A percentile compares a stretch with the other conserved stretches of the same genome.
Evolutionary conservation across 2,113 vertebrate species (phyloP).

Genomic region (Megaceryle maxima): DNA sequence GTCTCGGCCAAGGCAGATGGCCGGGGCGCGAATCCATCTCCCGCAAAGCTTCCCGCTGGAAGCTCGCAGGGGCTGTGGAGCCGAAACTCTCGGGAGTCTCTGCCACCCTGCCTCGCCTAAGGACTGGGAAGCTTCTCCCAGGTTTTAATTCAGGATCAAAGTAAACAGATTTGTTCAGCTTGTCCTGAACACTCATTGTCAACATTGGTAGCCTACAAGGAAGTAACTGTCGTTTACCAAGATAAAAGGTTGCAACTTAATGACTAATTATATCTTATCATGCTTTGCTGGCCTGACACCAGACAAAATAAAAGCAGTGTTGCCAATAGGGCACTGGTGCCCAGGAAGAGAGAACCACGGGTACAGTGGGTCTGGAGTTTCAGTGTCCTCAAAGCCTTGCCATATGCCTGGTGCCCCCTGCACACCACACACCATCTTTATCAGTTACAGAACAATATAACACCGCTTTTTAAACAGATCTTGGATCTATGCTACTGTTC

Average conservation of each 20-base stretch:
- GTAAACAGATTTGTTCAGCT: conserved; percentile 26
- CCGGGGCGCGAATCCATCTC: neutral
- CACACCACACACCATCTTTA: neutral
- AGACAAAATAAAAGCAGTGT: neutral
- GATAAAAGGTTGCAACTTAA: conserved; percentile 44
- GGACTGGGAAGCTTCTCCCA: conserved; percentile 5
- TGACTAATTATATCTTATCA: conserved; percentile 30
- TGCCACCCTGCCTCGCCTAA: neutral
- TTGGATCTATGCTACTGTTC: neutral
- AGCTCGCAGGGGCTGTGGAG: neutral
- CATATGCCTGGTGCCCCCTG: neutral
- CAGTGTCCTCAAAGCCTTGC: neutral
- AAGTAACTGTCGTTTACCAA: neutral
- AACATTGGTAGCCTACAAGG: neutral
- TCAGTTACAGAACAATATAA: neutral
- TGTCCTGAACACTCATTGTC: neutral
- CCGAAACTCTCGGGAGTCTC: fast-evolving
- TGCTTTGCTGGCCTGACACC: neutral
- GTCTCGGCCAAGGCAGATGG: neutral
- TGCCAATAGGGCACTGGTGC: neutral
- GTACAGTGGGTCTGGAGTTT: neutral
- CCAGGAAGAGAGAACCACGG: neutral
- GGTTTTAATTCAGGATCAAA: conserved; percentile 29
- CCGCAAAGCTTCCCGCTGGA: neutral
- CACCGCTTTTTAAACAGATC: neutral